Percentiles rank a stretch among this genome's conserved stretches.
phyloP scores from a whole-genome alignment of 1,140 invertebrate species.

The Macrocentrus cingulum region DNA sequence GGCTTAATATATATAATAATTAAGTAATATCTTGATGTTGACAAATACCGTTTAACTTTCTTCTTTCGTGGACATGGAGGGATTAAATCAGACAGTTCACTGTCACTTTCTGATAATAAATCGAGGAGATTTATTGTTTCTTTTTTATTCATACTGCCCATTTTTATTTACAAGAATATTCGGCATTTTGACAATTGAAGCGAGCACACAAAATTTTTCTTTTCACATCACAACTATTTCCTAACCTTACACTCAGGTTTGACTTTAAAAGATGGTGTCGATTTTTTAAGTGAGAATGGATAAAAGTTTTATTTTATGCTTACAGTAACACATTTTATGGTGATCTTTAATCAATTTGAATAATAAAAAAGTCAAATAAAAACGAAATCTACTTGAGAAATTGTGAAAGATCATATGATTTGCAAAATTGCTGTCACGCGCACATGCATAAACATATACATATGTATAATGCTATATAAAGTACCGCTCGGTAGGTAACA shows the following conservation, averaged over 20 bases:
- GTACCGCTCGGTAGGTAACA: no score
- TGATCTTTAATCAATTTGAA: background rate
- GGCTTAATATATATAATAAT: background rate
- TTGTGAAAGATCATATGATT: background rate
- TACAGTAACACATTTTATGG: background rate
- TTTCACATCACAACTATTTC: background rate
- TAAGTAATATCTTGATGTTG: slow-evolving; percentile 17
- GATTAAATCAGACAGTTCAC: slow-evolving; percentile 65
- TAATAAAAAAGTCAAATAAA: background rate
- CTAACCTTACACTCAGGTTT: no score
- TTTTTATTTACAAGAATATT: slow-evolving; percentile 28
- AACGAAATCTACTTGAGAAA: background rate
- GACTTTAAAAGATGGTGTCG: no score
- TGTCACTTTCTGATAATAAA: slow-evolving; percentile 64
- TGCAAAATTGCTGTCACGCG: background rate
- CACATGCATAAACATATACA: no score
- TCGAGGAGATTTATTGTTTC: slow-evolving; percentile 68
- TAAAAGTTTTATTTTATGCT: background rate
- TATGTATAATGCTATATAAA: no score
- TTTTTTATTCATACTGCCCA: slow-evolving; percentile 61
- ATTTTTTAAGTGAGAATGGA: no score
- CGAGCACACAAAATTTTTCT: background rate
- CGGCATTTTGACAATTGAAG: background rate
- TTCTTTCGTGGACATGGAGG: slow-evolving; percentile 62
- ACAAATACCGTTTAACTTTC: slow-evolving; percentile 60